Percentiles rank a stretch among this genome's conserved stretches.
Evolutionary conservation across 2,797 vertebrate species (phyloP).

Genomic region (Alosa sapidissima): DNA sequence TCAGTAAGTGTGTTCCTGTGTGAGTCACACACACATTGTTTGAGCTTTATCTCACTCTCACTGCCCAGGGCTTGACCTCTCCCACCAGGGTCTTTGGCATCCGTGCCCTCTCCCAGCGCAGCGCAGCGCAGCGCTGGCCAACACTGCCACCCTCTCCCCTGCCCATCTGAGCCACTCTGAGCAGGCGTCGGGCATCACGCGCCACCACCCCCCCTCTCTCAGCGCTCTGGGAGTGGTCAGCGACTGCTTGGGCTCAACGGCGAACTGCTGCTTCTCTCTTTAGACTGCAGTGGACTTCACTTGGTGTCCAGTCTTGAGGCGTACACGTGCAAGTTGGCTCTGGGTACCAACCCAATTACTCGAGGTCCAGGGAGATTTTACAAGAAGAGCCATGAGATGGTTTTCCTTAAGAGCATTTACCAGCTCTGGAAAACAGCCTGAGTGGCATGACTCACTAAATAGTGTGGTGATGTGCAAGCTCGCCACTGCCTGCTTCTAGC

Average conservation of each 20-base stretch:
- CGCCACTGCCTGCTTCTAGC: background rate
- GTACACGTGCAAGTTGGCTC: no score
- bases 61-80: conserved; percentile 49
- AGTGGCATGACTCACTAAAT: background rate
- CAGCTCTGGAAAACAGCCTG: background rate
- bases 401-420: background rate
- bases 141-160: background rate
- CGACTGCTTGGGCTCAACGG: background rate
- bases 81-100: background rate
- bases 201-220: background rate
- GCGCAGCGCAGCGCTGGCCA: background rate
- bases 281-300: background rate
- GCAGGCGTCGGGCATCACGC: no score
- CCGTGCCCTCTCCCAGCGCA: background rate
- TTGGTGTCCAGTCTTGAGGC: background rate
- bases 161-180: no score
- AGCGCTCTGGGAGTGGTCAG: background rate
- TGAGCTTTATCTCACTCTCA: conserved; percentile 72
- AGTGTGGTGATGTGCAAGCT: background rate
- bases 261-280: background rate
- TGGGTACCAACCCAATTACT: background rate
- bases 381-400: background rate
- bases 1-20: conserved; percentile 64
- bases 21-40: conserved; percentile 69
- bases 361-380: background rate